These are phyloP conservation scores for Standfussiana lucernea DNA, from an alignment of 2,888 invertebrate genomes.

Conservation along the genomic window DNA sequence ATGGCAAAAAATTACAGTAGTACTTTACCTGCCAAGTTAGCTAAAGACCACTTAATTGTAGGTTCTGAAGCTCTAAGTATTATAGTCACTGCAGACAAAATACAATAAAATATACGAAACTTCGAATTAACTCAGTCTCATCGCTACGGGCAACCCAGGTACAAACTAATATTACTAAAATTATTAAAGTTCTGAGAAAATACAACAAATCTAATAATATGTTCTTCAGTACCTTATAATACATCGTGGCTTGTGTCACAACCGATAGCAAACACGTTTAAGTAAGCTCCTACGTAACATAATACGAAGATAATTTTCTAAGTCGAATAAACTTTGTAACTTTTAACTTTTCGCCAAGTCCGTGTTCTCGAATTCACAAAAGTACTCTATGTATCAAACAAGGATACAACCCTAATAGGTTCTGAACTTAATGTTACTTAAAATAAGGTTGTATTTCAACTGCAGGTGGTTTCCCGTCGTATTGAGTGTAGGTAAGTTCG, in stretches of 20 bases:
- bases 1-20: no score
- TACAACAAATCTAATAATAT: neutral
- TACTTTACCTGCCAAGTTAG: neutral
- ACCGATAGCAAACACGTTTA: slow-evolving; percentile 71
- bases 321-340: slow-evolving; percentile 78
- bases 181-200: neutral
- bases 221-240: neutral
- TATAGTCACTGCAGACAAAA: neutral
- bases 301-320: slow-evolving; percentile 78
- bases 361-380: slow-evolving; percentile 80
- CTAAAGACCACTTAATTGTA: neutral
- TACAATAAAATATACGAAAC: neutral
- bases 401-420: slow-evolving; percentile 24
- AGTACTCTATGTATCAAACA: slow-evolving; percentile 73
- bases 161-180: neutral
- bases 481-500: slow-evolving; percentile 65
- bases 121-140: neutral
- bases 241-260: slow-evolving; percentile 53
- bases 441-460: slow-evolving; percentile 53
- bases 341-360: slow-evolving; percentile 76
- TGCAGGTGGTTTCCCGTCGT: slow-evolving; percentile 26
- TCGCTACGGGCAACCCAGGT: neutral
- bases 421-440: slow-evolving; percentile 24
- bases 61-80: neutral
- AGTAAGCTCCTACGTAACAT: slow-evolving; percentile 73